A percentile compares a stretch with the other conserved stretches of the same genome.
phyloP scores from a whole-genome alignment of 1,140 invertebrate species.

The Aphaenogaster floridana region DNA sequence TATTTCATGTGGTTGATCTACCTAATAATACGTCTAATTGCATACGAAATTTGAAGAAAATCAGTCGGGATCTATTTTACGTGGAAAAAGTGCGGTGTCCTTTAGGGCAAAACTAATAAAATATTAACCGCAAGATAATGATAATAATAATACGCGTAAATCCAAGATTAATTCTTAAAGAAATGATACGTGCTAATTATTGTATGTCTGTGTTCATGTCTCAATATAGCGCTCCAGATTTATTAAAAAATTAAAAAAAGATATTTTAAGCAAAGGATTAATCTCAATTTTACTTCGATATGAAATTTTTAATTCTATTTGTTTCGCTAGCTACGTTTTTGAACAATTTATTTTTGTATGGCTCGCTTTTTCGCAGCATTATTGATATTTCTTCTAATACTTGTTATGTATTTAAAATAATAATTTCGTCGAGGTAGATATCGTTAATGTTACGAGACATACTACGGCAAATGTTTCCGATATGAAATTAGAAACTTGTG shows the following conservation, averaged over 20 bases:
- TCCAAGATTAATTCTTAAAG: not conserved
- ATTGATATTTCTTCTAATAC: not conserved
- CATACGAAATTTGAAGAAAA: no score
- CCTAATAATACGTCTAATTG: no score
- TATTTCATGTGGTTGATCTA: no score
- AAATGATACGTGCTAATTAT: not conserved
- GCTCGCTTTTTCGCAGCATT: not conserved
- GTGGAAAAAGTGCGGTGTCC: no score
- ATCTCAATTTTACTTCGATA: not conserved
- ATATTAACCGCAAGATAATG: not conserved
- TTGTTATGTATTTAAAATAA: not conserved
- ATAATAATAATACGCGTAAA: not conserved
- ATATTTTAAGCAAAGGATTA: not conserved
- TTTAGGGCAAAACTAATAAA: not conserved
- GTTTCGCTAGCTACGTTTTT: not conserved
- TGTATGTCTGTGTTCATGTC: not conserved
- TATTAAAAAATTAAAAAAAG: not conserved
- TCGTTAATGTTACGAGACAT: not conserved
- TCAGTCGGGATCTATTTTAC: no score
- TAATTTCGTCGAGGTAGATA: not conserved
- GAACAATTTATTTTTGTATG: not conserved
- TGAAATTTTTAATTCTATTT: not conserved
- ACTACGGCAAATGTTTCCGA: not conserved
- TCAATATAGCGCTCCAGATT: not conserved
- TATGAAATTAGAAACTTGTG: conserved; percentile 34